These are phyloP conservation scores for Drosophila gaucha DNA, from an alignment of 2,888 invertebrate species.

Conservation along the genomic window DNA sequence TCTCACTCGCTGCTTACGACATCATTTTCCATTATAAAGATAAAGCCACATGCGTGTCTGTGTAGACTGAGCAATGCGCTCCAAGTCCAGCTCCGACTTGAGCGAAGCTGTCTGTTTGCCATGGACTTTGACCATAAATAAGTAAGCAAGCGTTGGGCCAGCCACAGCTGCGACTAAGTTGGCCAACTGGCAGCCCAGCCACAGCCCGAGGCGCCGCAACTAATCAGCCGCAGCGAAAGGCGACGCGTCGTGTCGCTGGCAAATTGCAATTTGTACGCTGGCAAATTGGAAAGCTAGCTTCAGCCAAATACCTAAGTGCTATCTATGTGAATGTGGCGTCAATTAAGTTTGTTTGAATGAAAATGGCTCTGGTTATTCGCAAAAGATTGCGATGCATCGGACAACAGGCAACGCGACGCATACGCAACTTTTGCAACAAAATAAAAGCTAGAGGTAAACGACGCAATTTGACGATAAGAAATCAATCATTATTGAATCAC, in stretches of 20 bases:
- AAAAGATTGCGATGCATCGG: background rate
- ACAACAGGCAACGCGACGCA: background rate
- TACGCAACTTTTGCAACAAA: background rate
- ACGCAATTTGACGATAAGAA: too few relatives aligned
- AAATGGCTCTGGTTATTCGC: background rate
- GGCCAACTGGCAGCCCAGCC: slow-evolving; percentile 26
- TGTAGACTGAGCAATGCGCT: background rate
- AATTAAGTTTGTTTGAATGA: slow-evolving; percentile 34
- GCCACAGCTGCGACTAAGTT: slow-evolving; percentile 10
- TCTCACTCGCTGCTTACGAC: slow-evolving; percentile 35
- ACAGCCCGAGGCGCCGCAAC: slow-evolving; percentile 36
- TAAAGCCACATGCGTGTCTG: slow-evolving; percentile 29
- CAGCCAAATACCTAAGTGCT: slow-evolving; percentile 14
- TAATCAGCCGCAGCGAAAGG: slow-evolving; percentile 51
- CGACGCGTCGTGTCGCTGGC: slow-evolving; percentile 17
- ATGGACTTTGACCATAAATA: slow-evolving; percentile 55
- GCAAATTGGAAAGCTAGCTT: slow-evolving; percentile 43
- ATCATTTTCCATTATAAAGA: slow-evolving; percentile 67
- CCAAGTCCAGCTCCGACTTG: slow-evolving; percentile 15
- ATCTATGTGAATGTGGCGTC: slow-evolving; percentile 1
- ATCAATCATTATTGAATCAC: too few relatives aligned
- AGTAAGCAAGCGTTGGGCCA: slow-evolving; percentile 48
- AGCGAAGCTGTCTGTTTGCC: slow-evolving; percentile 39
- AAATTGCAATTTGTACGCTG: slow-evolving; percentile 50
- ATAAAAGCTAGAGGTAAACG: too few relatives aligned